These are phyloP conservation scores for Microplitis demolitor DNA, from an alignment of 1,140 invertebrate species.

Conservation along the genomic window DNA sequence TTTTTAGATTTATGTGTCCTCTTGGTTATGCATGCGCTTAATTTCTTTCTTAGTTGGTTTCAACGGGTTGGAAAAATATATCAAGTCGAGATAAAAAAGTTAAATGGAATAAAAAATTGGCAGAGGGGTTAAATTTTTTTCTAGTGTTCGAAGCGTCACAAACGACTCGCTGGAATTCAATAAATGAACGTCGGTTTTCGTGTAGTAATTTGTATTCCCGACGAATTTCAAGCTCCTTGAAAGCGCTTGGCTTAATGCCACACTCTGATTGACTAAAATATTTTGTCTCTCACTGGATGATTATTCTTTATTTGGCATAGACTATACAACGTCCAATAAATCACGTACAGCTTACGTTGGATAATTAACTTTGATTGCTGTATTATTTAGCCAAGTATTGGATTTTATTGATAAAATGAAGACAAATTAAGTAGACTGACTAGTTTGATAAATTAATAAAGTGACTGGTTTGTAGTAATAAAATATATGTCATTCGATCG, in stretches of 20 bases:
- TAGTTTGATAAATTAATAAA: neutral
- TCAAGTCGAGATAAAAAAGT: no score
- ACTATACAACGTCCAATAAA: neutral
- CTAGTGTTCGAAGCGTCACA: slow-evolving; percentile 1
- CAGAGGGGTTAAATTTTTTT: no score
- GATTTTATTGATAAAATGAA: no score
- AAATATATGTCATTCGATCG: slow-evolving; percentile 15
- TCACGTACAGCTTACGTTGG: neutral
- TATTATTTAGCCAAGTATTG: no score
- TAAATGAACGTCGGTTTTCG: slow-evolving; percentile 22
- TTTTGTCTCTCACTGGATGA: neutral
- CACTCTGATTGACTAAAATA: slow-evolving; percentile 21
- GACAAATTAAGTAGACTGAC: neutral
- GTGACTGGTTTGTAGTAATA: neutral
- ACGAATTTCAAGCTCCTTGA: slow-evolving; percentile 19
- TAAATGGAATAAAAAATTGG: no score
- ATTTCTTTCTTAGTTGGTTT: slow-evolving; percentile 9
- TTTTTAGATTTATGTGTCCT: slow-evolving; percentile 26
- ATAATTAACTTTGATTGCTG: no score
- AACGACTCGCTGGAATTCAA: slow-evolving; percentile 22
- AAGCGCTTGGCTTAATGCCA: slow-evolving; percentile 22
- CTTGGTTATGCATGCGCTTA: neutral
- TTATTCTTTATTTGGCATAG: neutral
- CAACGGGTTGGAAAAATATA: no score
- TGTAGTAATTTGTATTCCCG: slow-evolving; percentile 32